Conservation (phyloP, 2,888 invertebrate genomes). For the Eupithecia subfuscata region DNA sequence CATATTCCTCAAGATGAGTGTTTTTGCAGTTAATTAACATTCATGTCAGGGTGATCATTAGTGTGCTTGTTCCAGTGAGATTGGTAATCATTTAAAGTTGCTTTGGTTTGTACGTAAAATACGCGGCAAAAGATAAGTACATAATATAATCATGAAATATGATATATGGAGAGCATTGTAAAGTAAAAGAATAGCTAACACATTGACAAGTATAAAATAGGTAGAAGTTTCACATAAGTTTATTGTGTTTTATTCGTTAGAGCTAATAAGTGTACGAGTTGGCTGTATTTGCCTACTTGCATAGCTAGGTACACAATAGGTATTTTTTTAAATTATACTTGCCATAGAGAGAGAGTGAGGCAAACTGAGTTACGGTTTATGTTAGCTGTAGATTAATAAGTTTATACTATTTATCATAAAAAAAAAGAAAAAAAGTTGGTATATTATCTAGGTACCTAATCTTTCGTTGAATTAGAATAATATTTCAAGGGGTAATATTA, state of each 20-base stretch:
- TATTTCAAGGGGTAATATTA: slow-evolving; percentile 78
- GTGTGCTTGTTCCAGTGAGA: slow-evolving; percentile 40
- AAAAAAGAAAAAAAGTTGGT: no score
- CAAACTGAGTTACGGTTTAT: no score
- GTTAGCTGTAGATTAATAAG: no score
- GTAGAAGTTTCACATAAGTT: not conserved
- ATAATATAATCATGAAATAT: not conserved
- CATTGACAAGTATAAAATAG: not conserved
- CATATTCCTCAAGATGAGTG: slow-evolving; percentile 53
- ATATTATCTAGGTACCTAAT: slow-evolving; percentile 41
- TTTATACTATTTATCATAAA: no score
- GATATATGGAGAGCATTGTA: not conserved
- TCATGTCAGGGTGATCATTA: slow-evolving; percentile 56
- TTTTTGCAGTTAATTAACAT: slow-evolving; percentile 73
- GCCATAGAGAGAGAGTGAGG: no score
- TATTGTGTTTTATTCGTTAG: no score
- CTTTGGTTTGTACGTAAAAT: not conserved
- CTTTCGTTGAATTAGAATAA: slow-evolving; percentile 60
- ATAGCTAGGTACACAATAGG: no score
- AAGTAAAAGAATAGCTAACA: not conserved
- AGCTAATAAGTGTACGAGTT: no score
- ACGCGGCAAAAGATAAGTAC: not conserved
- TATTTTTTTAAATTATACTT: no score
- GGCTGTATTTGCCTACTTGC: no score
- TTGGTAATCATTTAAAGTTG: slow-evolving; percentile 12